Evolutionary conservation across 2,113 vertebrate species (phyloP), one percentile per base, ranked within the genome.

Genomic region (Aptenodytes patagonicus): DNA sequence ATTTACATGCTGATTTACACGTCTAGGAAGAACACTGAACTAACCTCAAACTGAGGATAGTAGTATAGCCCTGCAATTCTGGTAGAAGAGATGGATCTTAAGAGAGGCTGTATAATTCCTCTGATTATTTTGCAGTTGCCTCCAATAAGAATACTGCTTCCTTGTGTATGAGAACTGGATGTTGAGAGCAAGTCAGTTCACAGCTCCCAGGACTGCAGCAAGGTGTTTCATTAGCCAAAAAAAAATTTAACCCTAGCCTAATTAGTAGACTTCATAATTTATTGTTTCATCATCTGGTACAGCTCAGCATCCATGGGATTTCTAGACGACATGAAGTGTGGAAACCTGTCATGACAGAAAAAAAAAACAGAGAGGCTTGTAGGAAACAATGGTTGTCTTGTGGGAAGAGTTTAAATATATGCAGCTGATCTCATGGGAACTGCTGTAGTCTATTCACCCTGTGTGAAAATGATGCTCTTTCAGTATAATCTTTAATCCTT

Each of bases 391-490:
- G 83, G 58, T 46, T 92, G 88, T 96, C 87, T 97, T 97, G 97
- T 97, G 95, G 93, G 88, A 89, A 97, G 97, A 91, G 73, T 90
- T 96, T 96, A 94, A 97, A 96, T 97, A 18, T 79, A 87, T 96
- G 96, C 84, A 5, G 94, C 96, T 83, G 72, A 93, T 96, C 97
- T 97, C 97, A 96, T 95, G 98, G 98, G 97, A 98, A 98, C 85
- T 91, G 94, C 95, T 75, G 72, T 24, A 32, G 86, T 31, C 90
- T 92, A 86, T 96, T 97, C 97, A 97, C 42, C 47, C 95, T 88
- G 82, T 94, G 96, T 97, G 97, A 96, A 97, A 98, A 98, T 97
- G 96, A 98, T 98, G 97, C 78, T 97, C 93, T 97, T 96, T 97
- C 95, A 97, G 97, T 97, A 97, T 97, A 64, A 95, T 96, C 97